Evolutionary conservation across 2,888 invertebrate genomes (phyloP).

Genomic region (Epistrophella euchroma): DNA sequence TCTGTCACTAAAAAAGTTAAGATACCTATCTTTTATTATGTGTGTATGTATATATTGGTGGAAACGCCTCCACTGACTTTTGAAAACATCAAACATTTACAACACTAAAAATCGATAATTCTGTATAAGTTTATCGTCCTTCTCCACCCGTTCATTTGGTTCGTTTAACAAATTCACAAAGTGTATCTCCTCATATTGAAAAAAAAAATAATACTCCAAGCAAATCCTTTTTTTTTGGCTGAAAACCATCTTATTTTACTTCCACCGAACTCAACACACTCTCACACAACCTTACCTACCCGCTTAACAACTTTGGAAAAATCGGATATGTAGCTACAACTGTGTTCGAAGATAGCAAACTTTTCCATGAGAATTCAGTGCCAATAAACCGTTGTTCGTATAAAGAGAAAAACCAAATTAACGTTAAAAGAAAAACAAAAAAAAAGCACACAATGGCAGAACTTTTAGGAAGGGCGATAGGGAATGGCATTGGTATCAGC

Average conservation of each 20-base stretch:
- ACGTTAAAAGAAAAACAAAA: slow-evolving; percentile 25
- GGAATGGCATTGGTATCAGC: slow-evolving; percentile 49
- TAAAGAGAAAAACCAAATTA: slow-evolving; percentile 44
- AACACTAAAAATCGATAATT: slow-evolving; percentile 61
- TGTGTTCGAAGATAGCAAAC: slow-evolving; percentile 52
- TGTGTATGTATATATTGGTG: background rate
- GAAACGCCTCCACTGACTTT: background rate
- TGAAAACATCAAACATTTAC: slow-evolving; percentile 11
- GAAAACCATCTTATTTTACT: slow-evolving; percentile 32
- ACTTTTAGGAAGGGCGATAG: slow-evolving; percentile 57
- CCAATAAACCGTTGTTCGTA: slow-evolving; percentile 30
- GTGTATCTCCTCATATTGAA: slow-evolving; percentile 33
- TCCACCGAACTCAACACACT: slow-evolving; percentile 3
- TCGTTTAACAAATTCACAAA: slow-evolving; percentile 58
- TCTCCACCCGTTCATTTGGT: slow-evolving; percentile 1
- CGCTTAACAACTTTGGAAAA: slow-evolving; percentile 47
- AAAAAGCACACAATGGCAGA: slow-evolving; percentile 15
- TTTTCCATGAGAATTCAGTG: slow-evolving; percentile 33
- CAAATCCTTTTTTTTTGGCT: slow-evolving; percentile 45
- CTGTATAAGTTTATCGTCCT: slow-evolving; percentile 19
- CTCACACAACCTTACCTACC: background rate
- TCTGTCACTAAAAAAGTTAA: no score
- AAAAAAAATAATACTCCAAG: slow-evolving; percentile 22
- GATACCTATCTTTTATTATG: no score
- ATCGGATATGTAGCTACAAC: slow-evolving; percentile 27